Evolutionary conservation across 2,888 invertebrate species (phyloP), one percentile per base, ranked within the genome.

Genomic region (Troglohyphantes excavatus): DNA sequence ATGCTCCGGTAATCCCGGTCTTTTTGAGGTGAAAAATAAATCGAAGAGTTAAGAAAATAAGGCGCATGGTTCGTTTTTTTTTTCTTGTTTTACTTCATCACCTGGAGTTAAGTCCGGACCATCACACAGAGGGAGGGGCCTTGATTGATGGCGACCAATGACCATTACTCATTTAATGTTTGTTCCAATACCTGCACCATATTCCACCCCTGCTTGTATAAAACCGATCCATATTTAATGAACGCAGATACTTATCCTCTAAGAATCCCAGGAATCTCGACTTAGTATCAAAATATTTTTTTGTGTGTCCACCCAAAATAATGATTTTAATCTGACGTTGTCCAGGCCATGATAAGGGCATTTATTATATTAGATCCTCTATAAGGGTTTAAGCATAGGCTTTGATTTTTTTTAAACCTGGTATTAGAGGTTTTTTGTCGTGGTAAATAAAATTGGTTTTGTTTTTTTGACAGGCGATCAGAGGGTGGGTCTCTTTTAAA

Each of bases 101-200:
- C 89, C 88, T 81, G 67, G 26, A 78, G 33, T 59, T 72, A 63
- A 79, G 86, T 87, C 86, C 65, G 19, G 26, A 17, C 76, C 39
- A 84, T 82, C 72, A 21, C 13, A 33, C 72, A 61, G 75, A 26
- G 89, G 89, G 89, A 78, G 89, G 83, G 67, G 84, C 65, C 21
- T 29, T 84, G 89, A 83, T 90, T 90, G 89, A 90, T 90, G 84
- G 82, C 75, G 29, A 27, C 67, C 68, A 78, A 83, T 84, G 83
- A 70, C 89, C 83, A 84, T 90, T 90, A 90, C 70, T 90, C 76
- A 89, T 75, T 83, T 89, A 89, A 89, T 89, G 88, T 89, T 89
- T 89, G 83, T 89, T 83, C 70, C 88, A 65, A 89, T 89, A 83
- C 63, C 33, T n/a, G 27, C 53, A 46, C 53, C 73, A 33, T 67